Evolutionary conservation across 2,888 invertebrate species (phyloP).

Genomic region (Electrophaes corylata): DNA sequence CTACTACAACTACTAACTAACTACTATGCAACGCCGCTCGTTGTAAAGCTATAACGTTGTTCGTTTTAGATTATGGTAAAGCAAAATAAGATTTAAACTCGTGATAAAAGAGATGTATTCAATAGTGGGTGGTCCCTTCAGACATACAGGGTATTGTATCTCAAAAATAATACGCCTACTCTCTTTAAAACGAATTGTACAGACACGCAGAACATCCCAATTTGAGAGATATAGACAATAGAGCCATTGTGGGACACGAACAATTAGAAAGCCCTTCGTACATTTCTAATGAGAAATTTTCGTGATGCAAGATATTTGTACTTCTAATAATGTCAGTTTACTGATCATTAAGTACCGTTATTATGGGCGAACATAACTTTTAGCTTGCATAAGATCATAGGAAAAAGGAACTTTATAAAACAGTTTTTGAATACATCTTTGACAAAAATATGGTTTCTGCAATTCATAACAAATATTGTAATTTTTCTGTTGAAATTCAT

Average conservation of each 20-base stretch:
- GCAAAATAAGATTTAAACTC: slow-evolving; percentile 17
- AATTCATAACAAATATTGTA: too few species aligned
- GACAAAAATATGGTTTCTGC: not conserved
- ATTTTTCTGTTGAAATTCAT: too few species aligned
- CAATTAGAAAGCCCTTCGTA: slow-evolving; percentile 64
- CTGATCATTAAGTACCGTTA: slow-evolving; percentile 41
- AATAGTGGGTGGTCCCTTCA: slow-evolving; percentile 38
- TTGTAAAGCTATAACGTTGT: not conserved
- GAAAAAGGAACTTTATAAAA: not conserved
- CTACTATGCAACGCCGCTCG: not conserved
- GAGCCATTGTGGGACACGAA: slow-evolving; percentile 46
- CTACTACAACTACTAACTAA: too few species aligned
- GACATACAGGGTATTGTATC: slow-evolving; percentile 36
- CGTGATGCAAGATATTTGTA: slow-evolving; percentile 55
- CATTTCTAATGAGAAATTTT: slow-evolving; percentile 58
- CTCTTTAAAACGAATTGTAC: slow-evolving; percentile 34
- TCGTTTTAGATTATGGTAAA: not conserved
- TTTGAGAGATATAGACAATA: slow-evolving; percentile 40
- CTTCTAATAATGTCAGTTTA: slow-evolving; percentile 45
- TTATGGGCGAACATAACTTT: slow-evolving; percentile 29
- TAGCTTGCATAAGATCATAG: slow-evolving; percentile 12
- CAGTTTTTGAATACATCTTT: not conserved
- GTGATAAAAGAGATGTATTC: slow-evolving; percentile 30
- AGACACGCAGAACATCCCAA: slow-evolving; percentile 38
- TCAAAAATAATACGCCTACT: slow-evolving; percentile 42